Percentiles rank a stretch among this genome's conserved stretches.
These are phyloP conservation scores for Aporophyla nigra DNA, from an alignment of 2,888 invertebrate genomes.

Conservation along the genomic window DNA sequence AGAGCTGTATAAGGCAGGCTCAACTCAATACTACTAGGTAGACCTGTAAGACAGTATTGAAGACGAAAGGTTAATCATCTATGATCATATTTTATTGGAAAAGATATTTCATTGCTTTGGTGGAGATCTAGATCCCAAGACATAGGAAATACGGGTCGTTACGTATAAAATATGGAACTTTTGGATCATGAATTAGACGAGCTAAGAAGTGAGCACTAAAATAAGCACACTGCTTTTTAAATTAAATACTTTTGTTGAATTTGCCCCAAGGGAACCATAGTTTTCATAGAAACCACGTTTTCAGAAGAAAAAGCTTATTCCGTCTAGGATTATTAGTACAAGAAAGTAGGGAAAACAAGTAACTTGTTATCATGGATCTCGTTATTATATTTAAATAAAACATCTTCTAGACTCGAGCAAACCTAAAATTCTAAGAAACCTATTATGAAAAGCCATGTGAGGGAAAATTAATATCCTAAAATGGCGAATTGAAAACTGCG, in stretches of 20 bases:
- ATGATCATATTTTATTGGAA: no score
- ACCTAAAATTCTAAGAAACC: conserved; percentile 16
- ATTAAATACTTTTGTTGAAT: background rate
- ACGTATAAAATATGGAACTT: background rate
- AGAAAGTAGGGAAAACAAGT: conserved; percentile 8
- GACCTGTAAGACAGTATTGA: no score
- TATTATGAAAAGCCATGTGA: conserved; percentile 34
- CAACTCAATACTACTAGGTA: no score
- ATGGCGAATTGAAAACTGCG: conserved; percentile 48
- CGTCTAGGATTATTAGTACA: conserved; percentile 19
- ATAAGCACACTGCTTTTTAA: background rate
- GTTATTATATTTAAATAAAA: conserved; percentile 20
- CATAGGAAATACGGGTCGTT: background rate
- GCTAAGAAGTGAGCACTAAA: background rate
- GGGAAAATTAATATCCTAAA: conserved; percentile 35
- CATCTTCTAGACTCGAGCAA: background rate
- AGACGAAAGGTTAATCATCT: no score
- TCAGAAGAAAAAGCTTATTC: conserved; percentile 5
- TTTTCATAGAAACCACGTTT: conserved; percentile 2
- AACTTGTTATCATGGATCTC: conserved; percentile 27
- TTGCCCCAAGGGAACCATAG: background rate
- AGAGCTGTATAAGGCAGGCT: no score
- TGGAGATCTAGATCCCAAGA: background rate
- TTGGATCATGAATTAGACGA: no score
- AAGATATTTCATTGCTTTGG: background rate